These are phyloP conservation scores for Echinops telfairi DNA, from an alignment of 2,113 vertebrate genomes.

Conservation along the genomic window DNA sequence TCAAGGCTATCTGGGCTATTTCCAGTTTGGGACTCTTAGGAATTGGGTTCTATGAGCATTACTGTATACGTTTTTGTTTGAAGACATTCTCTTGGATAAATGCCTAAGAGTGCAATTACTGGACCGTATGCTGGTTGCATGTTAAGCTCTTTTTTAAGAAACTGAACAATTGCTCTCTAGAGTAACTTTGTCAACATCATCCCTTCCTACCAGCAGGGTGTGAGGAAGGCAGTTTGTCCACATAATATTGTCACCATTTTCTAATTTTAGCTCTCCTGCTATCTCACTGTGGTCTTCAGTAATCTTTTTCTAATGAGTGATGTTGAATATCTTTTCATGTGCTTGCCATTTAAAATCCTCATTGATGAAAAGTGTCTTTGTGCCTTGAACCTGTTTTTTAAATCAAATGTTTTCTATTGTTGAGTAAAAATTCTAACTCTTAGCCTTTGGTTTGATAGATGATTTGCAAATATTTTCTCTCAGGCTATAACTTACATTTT, in stretches of 20 bases:
- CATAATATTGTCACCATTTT: not conserved
- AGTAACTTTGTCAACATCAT: not conserved
- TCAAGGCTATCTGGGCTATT: not conserved
- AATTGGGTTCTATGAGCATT: conserved; percentile 27
- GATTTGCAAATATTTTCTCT: not conserved
- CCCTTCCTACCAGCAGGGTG: not conserved
- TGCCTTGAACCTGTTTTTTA: not conserved
- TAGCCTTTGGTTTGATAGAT: conserved; percentile 13
- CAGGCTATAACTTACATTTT: not conserved
- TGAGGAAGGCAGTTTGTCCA: not conserved
- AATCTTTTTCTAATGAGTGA: not conserved
- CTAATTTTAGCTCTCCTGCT: not conserved
- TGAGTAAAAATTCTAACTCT: conserved; percentile 14
- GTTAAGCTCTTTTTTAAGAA: not conserved
- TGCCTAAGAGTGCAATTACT: not conserved
- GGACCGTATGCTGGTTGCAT: not conserved
- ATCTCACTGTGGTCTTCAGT: not conserved
- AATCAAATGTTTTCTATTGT: not conserved
- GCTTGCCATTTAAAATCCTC: not conserved
- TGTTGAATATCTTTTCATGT: not conserved
- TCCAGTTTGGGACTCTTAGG: not conserved
- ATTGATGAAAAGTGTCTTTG: not conserved
- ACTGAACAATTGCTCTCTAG: not conserved
- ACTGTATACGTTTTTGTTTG: not conserved
- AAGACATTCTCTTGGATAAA: conserved; percentile 28